A percentile compares a stretch with the other conserved stretches of the same genome.
Conservation (phyloP, 2,113 vertebrate genomes). For the Murina feae region DNA sequence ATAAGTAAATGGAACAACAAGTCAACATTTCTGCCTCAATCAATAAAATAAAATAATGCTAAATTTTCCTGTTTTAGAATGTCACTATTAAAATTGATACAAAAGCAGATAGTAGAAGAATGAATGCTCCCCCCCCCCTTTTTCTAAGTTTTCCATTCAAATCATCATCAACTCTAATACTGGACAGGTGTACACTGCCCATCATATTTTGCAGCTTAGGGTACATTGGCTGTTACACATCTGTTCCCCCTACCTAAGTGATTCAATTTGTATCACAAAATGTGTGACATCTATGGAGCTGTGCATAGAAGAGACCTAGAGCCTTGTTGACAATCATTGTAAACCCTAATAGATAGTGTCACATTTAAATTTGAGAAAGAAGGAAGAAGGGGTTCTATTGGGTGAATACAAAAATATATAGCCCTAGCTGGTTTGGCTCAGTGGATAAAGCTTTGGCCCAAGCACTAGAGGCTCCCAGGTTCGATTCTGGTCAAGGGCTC, state of each 20-base stretch:
- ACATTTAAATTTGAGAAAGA: neutral
- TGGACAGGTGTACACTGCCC: neutral
- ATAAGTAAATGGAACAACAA: neutral
- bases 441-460: too few species aligned
- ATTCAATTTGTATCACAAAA: neutral
- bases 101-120: neutral
- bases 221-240: neutral
- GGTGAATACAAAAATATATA: neutral
- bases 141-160: neutral
- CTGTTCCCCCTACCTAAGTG: neutral
- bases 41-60: neutral
- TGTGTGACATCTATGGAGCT: neutral
- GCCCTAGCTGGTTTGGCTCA: too few species aligned
- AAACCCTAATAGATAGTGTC: neutral
- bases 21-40: neutral
- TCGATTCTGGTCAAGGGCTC: too few species aligned
- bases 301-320: neutral
- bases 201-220: neutral
- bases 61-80: neutral
- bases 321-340: neutral
- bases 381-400: neutral
- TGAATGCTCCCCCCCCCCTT: accelerated
- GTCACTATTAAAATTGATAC: neutral
- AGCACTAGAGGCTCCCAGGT: too few species aligned
- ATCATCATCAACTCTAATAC: neutral